Conservation (phyloP, 2,113 vertebrate species). For the Spheniscus mendiculus region DNA sequence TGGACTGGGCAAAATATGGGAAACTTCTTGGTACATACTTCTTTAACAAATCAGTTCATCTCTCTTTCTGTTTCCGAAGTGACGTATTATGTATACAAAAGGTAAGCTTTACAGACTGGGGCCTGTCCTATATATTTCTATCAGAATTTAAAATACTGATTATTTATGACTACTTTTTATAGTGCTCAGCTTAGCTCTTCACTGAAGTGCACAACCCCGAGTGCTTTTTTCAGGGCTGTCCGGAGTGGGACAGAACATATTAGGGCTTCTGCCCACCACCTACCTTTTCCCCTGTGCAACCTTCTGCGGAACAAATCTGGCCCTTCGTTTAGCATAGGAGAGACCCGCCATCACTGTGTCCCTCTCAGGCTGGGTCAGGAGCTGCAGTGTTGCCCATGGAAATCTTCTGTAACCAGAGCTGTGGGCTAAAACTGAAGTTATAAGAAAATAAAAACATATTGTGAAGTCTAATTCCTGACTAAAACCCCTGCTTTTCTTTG, state of each 20-base stretch:
- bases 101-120: rapidly evolving
- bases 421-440: neutral
- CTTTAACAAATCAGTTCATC: neutral
- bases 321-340: neutral
- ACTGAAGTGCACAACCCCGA: rapidly evolving
- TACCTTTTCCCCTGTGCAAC: neutral
- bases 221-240: neutral
- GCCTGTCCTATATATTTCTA: neutral
- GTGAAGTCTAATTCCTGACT: neutral
- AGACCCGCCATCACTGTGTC: neutral
- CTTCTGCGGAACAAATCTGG: neutral
- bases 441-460: neutral
- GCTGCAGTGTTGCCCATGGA: neutral
- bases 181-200: neutral
- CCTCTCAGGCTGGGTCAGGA: neutral
- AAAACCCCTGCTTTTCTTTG: neutral
- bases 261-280: neutral
- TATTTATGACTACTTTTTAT: neutral
- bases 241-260: neutral
- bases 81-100: neutral
- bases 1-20: neutral
- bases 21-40: neutral
- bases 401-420: neutral
- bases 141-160: neutral
- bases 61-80: neutral